Percentiles rank a stretch among this genome's conserved stretches.
These are phyloP conservation scores for Epinephelus fuscoguttatus DNA, from an alignment of 2,113 vertebrate genomes.

Conservation along the genomic window DNA sequence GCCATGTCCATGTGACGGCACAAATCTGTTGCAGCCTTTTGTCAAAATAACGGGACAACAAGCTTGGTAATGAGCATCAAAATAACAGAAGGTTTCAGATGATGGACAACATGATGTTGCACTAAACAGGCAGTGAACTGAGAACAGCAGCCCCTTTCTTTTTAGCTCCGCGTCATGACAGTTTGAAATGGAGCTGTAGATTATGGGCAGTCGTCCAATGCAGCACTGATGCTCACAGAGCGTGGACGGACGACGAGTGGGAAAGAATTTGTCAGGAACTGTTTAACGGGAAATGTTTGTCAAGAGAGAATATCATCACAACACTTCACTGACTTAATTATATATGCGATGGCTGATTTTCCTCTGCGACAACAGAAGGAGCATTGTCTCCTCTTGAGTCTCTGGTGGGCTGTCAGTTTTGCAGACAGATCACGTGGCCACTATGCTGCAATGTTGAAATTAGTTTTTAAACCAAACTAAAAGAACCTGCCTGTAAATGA, in stretches of 20 bases:
- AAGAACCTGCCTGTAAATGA: neutral
- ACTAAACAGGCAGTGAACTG: constrained; percentile 14
- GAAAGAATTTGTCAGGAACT: neutral
- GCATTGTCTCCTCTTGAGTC: constrained; percentile 21
- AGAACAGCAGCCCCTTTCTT: neutral
- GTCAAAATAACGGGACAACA: constrained; percentile 16
- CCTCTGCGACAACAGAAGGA: constrained; percentile 25
- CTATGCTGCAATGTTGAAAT: neutral
- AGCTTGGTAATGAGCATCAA: constrained; percentile 36
- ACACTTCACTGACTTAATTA: constrained; percentile 30
- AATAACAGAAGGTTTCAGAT: constrained; percentile 12
- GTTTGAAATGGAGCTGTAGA: constrained; percentile 43
- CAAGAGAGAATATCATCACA: constrained; percentile 33
- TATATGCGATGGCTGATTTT: constrained; percentile 45
- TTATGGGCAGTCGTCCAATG: constrained; percentile 15
- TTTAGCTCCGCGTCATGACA: neutral
- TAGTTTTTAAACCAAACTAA: constrained; percentile 5
- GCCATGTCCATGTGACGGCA: constrained; percentile 12
- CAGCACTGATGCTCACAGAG: neutral
- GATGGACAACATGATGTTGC: constrained; percentile 34
- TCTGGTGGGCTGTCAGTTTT: constrained; percentile 24
- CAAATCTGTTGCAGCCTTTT: constrained; percentile 32
- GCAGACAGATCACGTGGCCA: constrained; percentile 29
- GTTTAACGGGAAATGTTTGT: constrained; percentile 19
- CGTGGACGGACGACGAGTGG: neutral